These are phyloP conservation scores for Huso huso DNA, from an alignment of 2,797 vertebrate species.

Conservation along the genomic window DNA sequence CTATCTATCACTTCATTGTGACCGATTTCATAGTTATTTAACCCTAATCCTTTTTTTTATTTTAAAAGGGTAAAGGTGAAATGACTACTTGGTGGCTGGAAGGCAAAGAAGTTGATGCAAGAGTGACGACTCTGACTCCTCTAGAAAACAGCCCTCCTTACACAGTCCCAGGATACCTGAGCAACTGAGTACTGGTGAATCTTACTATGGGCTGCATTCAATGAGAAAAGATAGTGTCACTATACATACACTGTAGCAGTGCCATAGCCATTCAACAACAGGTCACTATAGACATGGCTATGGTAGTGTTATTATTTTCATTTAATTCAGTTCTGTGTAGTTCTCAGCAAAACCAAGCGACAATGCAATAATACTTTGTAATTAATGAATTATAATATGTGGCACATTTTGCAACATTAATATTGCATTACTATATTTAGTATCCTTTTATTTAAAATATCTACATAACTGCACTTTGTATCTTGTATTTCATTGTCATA, in stretches of 20 bases:
- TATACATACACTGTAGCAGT: slow-evolving; percentile 2
- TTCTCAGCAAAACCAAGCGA: no score
- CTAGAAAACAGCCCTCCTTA: slow-evolving; percentile 24
- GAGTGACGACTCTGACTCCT: slow-evolving; percentile 15
- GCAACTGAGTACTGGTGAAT: slow-evolving; percentile 33
- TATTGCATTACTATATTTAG: no score
- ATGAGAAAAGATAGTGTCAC: neutral
- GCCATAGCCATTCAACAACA: no score
- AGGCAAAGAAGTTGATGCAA: slow-evolving; percentile 41
- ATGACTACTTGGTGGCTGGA: slow-evolving; percentile 70
- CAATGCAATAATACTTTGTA: no score
- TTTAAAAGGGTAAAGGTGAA: slow-evolving; percentile 59
- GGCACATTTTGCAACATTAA: no score
- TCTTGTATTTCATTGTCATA: no score
- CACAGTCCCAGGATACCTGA: slow-evolving; percentile 42
- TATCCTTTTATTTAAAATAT: no score
- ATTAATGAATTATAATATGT: no score
- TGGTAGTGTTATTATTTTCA: no score
- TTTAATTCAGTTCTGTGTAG: no score
- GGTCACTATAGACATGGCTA: no score
- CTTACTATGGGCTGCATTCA: neutral
- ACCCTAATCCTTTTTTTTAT: slow-evolving; percentile 16
- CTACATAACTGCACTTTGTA: no score
- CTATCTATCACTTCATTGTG: neutral
- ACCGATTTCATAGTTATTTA: slow-evolving; percentile 6